Evolutionary conservation across 1,140 invertebrate genomes (phyloP).

Genomic region (Drosophila kohkoa): DNA sequence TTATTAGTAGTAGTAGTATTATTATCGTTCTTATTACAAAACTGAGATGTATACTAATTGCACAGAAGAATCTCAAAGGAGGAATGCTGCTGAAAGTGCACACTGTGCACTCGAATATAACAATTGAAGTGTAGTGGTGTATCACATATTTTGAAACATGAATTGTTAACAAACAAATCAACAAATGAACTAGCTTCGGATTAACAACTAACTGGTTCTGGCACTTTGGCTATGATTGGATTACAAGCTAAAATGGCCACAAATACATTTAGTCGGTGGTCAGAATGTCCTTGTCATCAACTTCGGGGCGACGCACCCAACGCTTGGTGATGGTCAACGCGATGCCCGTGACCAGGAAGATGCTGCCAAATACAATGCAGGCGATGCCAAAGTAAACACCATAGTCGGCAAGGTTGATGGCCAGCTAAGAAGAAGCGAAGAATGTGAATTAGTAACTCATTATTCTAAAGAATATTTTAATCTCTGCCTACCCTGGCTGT

Average conservation of each 20-base stretch:
- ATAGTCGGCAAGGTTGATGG: constrained; percentile 85
- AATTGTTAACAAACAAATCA: constrained; percentile 24
- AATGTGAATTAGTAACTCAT: background rate
- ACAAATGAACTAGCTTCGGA: constrained; percentile 57
- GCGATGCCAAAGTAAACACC: constrained; percentile 86
- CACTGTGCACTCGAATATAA: constrained; percentile 32
- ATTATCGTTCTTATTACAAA: too few species aligned
- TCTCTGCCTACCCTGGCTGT: constrained; percentile 85
- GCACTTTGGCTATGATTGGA: constrained; percentile 60
- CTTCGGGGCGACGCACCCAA: constrained; percentile 76
- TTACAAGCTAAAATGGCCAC: background rate
- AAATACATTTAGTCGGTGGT: constrained; percentile 45
- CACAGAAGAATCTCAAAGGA: background rate
- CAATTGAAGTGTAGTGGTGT: constrained; percentile 14
- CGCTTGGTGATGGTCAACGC: constrained; percentile 83
- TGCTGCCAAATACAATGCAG: constrained; percentile 85
- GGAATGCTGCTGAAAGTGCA: constrained; percentile 17
- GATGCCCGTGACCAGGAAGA: constrained; percentile 85
- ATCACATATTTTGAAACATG: constrained; percentile 18
- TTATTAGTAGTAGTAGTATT: background rate
- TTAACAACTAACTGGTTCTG: constrained; percentile 44
- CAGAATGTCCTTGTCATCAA: constrained; percentile 78
- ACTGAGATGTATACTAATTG: background rate
- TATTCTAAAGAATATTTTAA: too few species aligned
- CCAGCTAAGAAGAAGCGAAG: constrained; percentile 50